phyloP scores from a whole-genome alignment of 2,888 invertebrate genomes.

The Nebria brevicollis region DNA sequence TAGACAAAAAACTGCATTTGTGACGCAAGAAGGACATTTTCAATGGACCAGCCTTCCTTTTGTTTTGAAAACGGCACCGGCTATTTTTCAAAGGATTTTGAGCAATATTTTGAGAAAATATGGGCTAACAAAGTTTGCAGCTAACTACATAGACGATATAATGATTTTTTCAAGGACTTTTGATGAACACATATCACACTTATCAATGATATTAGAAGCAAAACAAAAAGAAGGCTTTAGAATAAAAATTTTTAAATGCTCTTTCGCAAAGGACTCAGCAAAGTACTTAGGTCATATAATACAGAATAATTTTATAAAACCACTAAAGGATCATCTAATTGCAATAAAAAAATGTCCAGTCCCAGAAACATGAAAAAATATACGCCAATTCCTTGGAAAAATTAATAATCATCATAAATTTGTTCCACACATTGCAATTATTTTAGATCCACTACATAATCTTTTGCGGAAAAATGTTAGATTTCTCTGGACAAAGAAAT shows the following conservation, averaged over 20 bases:
- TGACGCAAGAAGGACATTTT: too few species aligned
- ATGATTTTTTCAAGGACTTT: too few species aligned
- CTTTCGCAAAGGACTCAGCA: slow-evolving; percentile 49
- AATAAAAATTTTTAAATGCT: slow-evolving; percentile 49
- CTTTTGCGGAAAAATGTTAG: slow-evolving; percentile 48
- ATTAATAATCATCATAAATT: slow-evolving; percentile 47
- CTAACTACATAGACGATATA: too few species aligned
- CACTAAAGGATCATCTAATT: slow-evolving; percentile 49
- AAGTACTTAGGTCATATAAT: slow-evolving; percentile 49
- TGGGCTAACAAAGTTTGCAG: too few species aligned
- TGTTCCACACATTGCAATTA: slow-evolving; percentile 46
- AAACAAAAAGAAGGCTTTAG: too few species aligned
- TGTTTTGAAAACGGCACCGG: slow-evolving; percentile 55
- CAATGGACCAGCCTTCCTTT: slow-evolving; percentile 56
- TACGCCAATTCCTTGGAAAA: slow-evolving; percentile 49
- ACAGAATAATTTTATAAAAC: slow-evolving; percentile 49
- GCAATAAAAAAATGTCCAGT: slow-evolving; percentile 46
- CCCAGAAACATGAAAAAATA: slow-evolving; percentile 47
- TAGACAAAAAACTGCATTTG: slow-evolving; percentile 50
- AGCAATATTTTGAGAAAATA: slow-evolving; percentile 36
- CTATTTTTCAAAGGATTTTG: slow-evolving; percentile 54
- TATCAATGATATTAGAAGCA: too few species aligned
- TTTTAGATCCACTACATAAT: slow-evolving; percentile 49
- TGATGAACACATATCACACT: too few species aligned
- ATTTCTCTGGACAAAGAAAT: slow-evolving; percentile 49